phyloP scores from a whole-genome alignment of 2,113 vertebrate species.

The Seriola rivoliana region DNA sequence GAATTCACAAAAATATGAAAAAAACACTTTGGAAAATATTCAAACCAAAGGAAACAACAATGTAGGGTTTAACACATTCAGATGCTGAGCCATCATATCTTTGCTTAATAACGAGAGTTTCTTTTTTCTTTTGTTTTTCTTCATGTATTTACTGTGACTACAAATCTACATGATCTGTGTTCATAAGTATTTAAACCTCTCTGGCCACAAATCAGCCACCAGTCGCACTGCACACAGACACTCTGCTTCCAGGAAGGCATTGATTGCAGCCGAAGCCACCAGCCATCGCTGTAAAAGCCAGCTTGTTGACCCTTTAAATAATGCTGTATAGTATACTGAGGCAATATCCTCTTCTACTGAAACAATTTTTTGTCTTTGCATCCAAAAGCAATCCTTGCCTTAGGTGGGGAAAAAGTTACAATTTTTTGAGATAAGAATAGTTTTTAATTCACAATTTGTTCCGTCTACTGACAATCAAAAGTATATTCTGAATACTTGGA shows the following conservation, averaged over 20 bases:
- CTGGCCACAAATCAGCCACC: constrained; percentile 57
- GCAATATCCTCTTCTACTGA: constrained; percentile 29
- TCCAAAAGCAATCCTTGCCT: background rate
- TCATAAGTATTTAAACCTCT: constrained; percentile 11
- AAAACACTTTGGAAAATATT: background rate
- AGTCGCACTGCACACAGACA: constrained; percentile 20
- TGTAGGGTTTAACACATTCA: background rate
- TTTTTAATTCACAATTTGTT: background rate
- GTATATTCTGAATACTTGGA: constrained; percentile 1
- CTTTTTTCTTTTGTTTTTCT: background rate
- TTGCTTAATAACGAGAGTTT: background rate
- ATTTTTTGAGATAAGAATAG: background rate
- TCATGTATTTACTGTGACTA: background rate
- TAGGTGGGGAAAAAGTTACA: background rate
- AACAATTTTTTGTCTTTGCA: constrained; percentile 27
- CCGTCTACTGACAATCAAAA: constrained; percentile 9
- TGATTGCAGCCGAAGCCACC: constrained; percentile 58
- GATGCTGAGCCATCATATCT: background rate
- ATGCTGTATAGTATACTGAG: constrained; percentile 23
- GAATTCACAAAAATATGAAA: background rate
- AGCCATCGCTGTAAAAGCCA: constrained; percentile 54
- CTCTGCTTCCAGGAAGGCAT: constrained; percentile 65
- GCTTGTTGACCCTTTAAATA: constrained; percentile 59
- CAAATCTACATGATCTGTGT: constrained; percentile 9
- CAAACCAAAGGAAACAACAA: background rate